Conservation (phyloP, 1,140 invertebrate species). For the Zaprionus tsacasi region DNA sequence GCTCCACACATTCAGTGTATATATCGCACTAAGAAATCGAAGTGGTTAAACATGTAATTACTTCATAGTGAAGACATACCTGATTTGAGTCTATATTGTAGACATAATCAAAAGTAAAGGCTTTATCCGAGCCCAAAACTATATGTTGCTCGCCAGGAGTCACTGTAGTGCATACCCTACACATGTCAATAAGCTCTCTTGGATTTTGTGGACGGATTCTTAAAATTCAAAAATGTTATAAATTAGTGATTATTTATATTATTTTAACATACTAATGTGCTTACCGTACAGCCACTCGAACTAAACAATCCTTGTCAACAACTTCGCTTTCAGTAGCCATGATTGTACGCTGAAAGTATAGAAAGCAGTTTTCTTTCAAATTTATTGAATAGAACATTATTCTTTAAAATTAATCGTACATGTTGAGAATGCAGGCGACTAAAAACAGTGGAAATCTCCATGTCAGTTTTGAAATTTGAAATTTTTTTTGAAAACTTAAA, state of each 20-base stretch:
- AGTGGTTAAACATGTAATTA: conserved; percentile 47
- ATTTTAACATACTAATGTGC: neutral
- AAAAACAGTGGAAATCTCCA: too few relatives aligned
- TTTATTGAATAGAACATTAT: neutral
- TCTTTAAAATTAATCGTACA: neutral
- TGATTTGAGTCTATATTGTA: conserved; percentile 92
- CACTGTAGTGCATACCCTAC: conserved; percentile 95
- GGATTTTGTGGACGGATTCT: conserved; percentile 98
- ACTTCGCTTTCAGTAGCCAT: conserved; percentile 39
- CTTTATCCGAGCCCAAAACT: conserved; percentile 95
- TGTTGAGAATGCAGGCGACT: too few relatives aligned
- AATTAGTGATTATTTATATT: conserved; percentile 5
- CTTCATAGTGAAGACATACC: conserved; percentile 29
- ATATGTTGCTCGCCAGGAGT: conserved; percentile 95
- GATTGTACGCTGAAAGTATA: conserved; percentile 24
- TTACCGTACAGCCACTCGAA: conserved; percentile 48
- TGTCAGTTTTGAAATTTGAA: neutral
- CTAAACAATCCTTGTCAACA: conserved; percentile 40
- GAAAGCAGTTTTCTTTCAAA: neutral
- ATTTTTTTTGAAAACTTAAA: too few relatives aligned
- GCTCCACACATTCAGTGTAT: conserved; percentile 93
- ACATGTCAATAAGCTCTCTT: conserved; percentile 97
- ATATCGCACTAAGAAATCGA: conserved; percentile 88
- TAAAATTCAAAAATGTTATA: neutral
- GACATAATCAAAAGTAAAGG: conserved; percentile 99